A percentile compares a stretch with the other conserved stretches of the same genome.
These are phyloP conservation scores for Mionectes olivaceus DNA, from an alignment of 2,797 vertebrate genomes.

Conservation along the genomic window DNA sequence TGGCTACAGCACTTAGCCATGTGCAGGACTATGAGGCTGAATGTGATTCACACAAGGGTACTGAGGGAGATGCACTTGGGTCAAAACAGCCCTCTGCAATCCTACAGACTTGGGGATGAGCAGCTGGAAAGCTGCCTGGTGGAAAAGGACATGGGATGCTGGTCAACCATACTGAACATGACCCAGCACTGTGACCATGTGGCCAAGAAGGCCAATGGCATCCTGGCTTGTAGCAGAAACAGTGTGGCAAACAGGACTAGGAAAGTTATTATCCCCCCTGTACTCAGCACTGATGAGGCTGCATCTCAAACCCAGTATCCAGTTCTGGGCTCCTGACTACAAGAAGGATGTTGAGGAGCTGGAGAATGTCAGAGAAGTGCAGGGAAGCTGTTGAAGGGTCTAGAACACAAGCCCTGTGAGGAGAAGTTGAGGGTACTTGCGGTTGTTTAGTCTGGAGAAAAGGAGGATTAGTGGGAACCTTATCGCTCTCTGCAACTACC, in stretches of 20 bases:
- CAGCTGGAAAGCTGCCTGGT: background rate
- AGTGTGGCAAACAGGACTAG: background rate
- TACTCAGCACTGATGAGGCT: background rate
- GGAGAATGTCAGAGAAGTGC: background rate
- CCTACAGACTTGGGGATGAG: background rate
- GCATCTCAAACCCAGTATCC: rapidly evolving
- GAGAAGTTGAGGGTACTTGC: background rate
- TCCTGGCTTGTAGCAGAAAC: background rate
- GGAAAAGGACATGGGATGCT: background rate
- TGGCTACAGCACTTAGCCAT: background rate
- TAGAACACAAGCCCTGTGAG: background rate
- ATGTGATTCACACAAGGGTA: background rate
- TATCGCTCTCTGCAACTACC: background rate
- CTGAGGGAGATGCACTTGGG: background rate
- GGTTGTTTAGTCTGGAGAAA: background rate
- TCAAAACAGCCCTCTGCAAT: background rate
- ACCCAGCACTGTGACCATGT: background rate
- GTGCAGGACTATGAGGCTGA: background rate
- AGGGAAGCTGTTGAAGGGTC: background rate
- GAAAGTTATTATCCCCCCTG: too few species aligned
- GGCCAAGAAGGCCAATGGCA: background rate
- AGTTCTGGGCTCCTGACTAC: background rate
- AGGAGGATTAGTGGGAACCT: background rate
- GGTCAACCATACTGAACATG: rapidly evolving
- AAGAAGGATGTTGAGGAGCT: background rate